A percentile compares a stretch with the other conserved stretches of the same genome.
These are phyloP conservation scores for Sebastes trivittatus DNA, from an alignment of 2,797 vertebrate species.

Conservation along the genomic window DNA sequence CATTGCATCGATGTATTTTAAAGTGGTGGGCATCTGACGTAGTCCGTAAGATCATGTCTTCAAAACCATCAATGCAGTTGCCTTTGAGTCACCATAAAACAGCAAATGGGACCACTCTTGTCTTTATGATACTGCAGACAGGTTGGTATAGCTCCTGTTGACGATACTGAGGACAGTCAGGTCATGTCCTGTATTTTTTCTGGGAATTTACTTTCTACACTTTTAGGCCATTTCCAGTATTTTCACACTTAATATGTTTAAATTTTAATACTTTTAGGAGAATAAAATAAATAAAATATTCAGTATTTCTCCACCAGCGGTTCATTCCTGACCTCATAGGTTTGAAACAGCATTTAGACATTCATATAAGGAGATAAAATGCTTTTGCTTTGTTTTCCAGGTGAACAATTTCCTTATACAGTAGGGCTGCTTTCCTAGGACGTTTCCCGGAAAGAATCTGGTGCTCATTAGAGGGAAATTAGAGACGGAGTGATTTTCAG, in stretches of 20 bases:
- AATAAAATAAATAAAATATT: neutral
- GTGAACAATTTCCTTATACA: neutral
- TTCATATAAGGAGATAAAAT: neutral
- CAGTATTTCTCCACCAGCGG: neutral
- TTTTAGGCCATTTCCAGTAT: neutral
- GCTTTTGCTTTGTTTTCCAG: neutral
- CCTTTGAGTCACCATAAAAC: neutral
- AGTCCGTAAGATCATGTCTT: neutral
- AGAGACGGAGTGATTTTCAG: neutral
- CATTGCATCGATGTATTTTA: neutral
- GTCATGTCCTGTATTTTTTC: too few relatives aligned
- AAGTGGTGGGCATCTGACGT: neutral
- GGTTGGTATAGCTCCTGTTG: fast-evolving
- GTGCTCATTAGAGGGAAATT: neutral
- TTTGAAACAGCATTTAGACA: neutral
- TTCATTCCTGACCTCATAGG: neutral
- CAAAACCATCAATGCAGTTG: neutral
- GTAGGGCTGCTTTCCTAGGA: neutral
- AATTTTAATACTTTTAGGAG: neutral
- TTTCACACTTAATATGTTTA: neutral
- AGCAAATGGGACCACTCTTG: neutral
- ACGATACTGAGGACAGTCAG: too few relatives aligned
- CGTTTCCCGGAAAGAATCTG: neutral
- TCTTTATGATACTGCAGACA: neutral
- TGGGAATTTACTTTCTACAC: neutral